Percentiles rank a stretch among this genome's conserved stretches.
Conservation (phyloP, 2,113 vertebrate species). For the Gavialis gangeticus region DNA sequence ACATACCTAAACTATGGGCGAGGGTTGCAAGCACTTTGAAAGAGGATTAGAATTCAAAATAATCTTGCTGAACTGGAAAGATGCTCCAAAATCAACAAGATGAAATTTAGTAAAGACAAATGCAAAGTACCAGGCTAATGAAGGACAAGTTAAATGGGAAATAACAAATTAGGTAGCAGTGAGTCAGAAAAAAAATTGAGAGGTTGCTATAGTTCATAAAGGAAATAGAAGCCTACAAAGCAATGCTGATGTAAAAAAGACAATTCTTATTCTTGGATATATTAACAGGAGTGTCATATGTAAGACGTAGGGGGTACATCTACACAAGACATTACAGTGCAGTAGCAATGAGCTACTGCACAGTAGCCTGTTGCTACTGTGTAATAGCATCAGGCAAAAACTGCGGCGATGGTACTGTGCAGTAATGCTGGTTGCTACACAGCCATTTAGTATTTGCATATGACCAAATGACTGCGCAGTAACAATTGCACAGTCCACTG, state of each 20-base stretch:
- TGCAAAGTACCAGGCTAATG: neutral
- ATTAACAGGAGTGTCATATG: too few species aligned
- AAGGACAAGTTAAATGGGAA: neutral
- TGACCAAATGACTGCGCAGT: too few species aligned
- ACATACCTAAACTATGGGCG: neutral
- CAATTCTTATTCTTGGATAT: neutral
- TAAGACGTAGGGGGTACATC: too few species aligned
- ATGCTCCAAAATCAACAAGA: fast-evolving
- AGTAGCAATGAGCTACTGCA: too few species aligned
- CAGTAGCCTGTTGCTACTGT: too few species aligned
- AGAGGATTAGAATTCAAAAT: neutral
- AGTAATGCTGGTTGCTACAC: too few species aligned
- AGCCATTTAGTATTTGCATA: too few species aligned
- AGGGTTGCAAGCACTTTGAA: neutral
- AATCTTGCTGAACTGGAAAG: neutral
- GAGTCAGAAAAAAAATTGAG: neutral
- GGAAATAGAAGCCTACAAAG: too few species aligned
- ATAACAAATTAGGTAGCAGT: neutral
- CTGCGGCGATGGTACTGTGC: too few species aligned
- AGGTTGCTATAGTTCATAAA: neutral
- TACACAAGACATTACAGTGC: too few species aligned
- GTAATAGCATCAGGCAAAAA: too few species aligned
- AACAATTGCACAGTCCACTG: too few species aligned
- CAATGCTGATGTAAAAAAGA: neutral
- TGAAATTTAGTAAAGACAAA: neutral